Evolutionary conservation across 1,140 invertebrate genomes (phyloP).

Genomic region (Patella vulgata): DNA sequence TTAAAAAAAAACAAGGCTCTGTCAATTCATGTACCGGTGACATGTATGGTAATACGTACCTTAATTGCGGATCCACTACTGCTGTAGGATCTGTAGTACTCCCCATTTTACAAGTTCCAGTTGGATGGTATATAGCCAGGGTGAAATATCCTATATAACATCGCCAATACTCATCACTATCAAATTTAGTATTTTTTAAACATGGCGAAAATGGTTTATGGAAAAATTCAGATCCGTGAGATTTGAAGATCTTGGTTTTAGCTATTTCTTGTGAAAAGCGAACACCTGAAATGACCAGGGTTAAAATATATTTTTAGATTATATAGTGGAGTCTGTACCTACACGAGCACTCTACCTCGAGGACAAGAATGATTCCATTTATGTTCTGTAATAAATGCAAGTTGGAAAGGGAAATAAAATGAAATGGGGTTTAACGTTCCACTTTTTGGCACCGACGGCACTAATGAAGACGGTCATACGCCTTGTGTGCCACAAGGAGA

Average conservation of each 20-base stretch:
- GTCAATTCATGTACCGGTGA: no score
- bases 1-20: no score
- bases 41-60: conserved; percentile 41
- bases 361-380: no score
- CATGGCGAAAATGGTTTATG: conserved; percentile 31
- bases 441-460: no score
- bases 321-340: no score
- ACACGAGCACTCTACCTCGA: no score
- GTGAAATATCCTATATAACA: conserved; percentile 61
- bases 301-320: no score
- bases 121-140: conserved; percentile 85
- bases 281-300: conserved; percentile 23
- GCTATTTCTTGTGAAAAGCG: conserved; percentile 21
- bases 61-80: conserved; percentile 83
- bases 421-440: no score
- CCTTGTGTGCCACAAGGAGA: no score
- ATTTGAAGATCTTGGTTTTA: conserved; percentile 8
- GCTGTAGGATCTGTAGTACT: conserved; percentile 83
- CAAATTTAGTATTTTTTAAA: conserved; percentile 17
- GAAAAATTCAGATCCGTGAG: conserved; percentile 8
- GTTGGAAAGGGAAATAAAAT: no score
- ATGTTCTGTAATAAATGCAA: no score
- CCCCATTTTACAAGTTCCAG: conserved; percentile 94
- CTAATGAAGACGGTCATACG: no score
- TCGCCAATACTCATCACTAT: conserved; percentile 58